Percentiles rank a stretch among this genome's conserved stretches.
Conservation (phyloP, 2,113 vertebrate genomes). For the Girardinichthys multiradiatus region DNA sequence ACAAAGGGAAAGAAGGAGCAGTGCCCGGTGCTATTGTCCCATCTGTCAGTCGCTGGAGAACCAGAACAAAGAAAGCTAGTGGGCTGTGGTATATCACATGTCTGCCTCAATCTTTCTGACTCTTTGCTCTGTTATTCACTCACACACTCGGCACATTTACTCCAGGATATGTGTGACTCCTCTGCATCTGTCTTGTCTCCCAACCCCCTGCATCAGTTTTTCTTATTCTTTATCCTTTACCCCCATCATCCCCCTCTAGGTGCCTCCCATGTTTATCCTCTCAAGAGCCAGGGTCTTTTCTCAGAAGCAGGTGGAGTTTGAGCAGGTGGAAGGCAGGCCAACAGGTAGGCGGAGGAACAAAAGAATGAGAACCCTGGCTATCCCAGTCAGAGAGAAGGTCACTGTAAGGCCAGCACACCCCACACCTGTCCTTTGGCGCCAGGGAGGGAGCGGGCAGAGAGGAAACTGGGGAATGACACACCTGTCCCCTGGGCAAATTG, state of each 20-base stretch:
- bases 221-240: slow-evolving; percentile 31
- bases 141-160: slow-evolving; percentile 48
- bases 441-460: slow-evolving; percentile 30
- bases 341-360: slow-evolving; percentile 18
- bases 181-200: slow-evolving; percentile 32
- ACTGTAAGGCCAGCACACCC: slow-evolving; percentile 51
- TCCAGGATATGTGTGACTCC: slow-evolving; percentile 52
- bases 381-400: slow-evolving; percentile 58
- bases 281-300: slow-evolving; percentile 3
- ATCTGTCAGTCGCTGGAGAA: slow-evolving; percentile 72
- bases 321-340: slow-evolving; percentile 48
- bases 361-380: slow-evolving; percentile 23
- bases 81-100: slow-evolving; percentile 73
- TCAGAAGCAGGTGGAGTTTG: slow-evolving; percentile 37
- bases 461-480: slow-evolving; percentile 32
- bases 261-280: slow-evolving; percentile 14
- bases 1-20: slow-evolving; percentile 53
- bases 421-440: slow-evolving; percentile 67
- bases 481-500: slow-evolving; percentile 51
- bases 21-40: slow-evolving; percentile 74
- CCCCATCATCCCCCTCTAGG: neutral
- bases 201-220: slow-evolving; percentile 3
- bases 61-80: slow-evolving; percentile 72
- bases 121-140: slow-evolving; percentile 62
- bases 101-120: slow-evolving; percentile 63